phyloP scores from a whole-genome alignment of 2,797 vertebrate genomes.

The Trematomus bernacchii region DNA sequence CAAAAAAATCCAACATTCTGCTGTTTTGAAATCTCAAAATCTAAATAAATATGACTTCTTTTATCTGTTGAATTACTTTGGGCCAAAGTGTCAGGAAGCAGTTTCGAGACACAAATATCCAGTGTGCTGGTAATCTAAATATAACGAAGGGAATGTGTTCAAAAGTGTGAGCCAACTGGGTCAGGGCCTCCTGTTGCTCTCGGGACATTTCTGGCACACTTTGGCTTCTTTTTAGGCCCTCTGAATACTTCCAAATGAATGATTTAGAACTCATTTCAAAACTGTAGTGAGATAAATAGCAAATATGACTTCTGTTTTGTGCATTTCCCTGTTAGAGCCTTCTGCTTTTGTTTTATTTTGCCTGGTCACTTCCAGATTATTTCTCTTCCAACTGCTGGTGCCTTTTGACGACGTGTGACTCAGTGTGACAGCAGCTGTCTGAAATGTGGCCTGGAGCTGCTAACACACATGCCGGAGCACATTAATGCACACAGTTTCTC shows the following conservation, averaged over 20 bases:
- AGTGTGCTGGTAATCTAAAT: constrained; percentile 49
- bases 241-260: neutral
- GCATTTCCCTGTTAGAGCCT: constrained; percentile 2
- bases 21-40: neutral
- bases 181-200: constrained; percentile 40
- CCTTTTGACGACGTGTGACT: constrained; percentile 18
- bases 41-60: neutral
- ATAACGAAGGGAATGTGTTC: constrained; percentile 49
- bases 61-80: constrained; percentile 19
- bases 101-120: constrained; percentile 36
- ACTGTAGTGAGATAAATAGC: constrained; percentile 15
- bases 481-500: constrained; percentile 21
- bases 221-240: neutral
- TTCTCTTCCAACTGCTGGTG: constrained; percentile 53
- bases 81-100: neutral
- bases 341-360: constrained; percentile 19
- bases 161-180: constrained; percentile 60
- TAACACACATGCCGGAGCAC: constrained; percentile 23
- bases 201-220: constrained; percentile 40
- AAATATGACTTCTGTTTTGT: constrained; percentile 9
- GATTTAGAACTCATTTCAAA: constrained; percentile 27
- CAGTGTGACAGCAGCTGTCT: constrained; percentile 34
- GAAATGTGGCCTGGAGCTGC: constrained; percentile 38
- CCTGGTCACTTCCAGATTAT: constrained; percentile 28
- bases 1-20: too few relatives aligned